Conservation (phyloP, 2,797 vertebrate species). For the Macropus fuliginosus region DNA sequence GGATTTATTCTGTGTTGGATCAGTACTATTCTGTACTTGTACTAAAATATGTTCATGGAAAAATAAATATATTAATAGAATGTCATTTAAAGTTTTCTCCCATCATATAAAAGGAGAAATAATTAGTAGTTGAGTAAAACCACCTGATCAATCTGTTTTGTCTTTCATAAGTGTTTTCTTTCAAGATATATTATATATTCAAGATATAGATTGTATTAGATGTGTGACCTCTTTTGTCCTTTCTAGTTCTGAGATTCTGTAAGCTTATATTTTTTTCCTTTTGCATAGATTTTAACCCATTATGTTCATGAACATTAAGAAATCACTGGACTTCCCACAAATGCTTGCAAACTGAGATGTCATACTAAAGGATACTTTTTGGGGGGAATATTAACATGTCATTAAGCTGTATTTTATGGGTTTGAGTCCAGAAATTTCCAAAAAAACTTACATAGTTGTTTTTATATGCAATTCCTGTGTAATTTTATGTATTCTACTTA, state of each 20-base stretch:
- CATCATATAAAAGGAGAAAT: neutral
- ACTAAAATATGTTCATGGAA: conserved; percentile 31
- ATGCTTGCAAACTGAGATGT: conserved; percentile 9
- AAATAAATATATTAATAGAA: neutral
- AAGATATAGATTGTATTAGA: neutral
- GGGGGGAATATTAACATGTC: neutral
- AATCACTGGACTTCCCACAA: conserved; percentile 35
- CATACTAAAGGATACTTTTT: neutral
- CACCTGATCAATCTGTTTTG: neutral
- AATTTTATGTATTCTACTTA: conserved; percentile 18
- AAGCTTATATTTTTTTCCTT: conserved; percentile 25
- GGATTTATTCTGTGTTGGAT: conserved; percentile 3
- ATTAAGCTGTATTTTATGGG: neutral
- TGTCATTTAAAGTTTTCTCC: neutral
- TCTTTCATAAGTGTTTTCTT: neutral
- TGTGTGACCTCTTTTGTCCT: neutral
- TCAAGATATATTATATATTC: neutral
- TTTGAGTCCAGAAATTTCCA: neutral
- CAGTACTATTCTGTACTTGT: neutral
- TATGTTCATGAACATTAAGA: conserved; percentile 14
- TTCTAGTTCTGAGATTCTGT: neutral
- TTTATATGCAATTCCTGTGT: neutral
- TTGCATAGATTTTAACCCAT: conserved; percentile 17
- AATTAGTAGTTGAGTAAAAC: neutral
- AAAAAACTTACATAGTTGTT: neutral